phyloP scores from a whole-genome alignment of 2,797 vertebrate genomes.

The Hirundo rustica region DNA sequence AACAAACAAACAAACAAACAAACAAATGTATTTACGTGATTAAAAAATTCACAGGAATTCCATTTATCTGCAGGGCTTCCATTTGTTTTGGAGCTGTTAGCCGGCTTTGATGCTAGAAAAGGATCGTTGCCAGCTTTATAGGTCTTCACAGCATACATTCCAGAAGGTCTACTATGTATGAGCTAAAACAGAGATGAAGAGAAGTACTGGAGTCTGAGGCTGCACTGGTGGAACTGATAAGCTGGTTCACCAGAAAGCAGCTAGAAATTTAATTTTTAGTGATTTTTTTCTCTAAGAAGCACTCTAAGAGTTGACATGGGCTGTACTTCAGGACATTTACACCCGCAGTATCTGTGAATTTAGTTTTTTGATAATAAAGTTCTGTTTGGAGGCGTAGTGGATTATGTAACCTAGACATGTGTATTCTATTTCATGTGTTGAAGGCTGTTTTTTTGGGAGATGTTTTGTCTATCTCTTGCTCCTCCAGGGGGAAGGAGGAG shows the following conservation, averaged over 20 bases:
- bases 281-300: not conserved
- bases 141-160: not conserved
- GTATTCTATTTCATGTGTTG: too few relatives aligned
- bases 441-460: too few relatives aligned
- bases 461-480: too few relatives aligned
- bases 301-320: not conserved
- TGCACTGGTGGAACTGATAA: not conserved
- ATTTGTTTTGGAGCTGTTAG: not conserved
- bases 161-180: not conserved
- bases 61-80: not conserved
- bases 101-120: not conserved
- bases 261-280: not conserved
- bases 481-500: too few relatives aligned
- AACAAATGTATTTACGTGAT: fast-evolving
- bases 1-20: fast-evolving
- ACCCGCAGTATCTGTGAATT: not conserved
- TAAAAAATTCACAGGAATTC: not conserved
- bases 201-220: not conserved
- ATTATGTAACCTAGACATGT: too few relatives aligned
- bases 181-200: not conserved
- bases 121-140: not conserved
- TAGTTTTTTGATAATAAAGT: not conserved
- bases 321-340: not conserved
- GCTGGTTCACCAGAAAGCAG: not conserved
- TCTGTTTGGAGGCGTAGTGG: not conserved